A percentile compares a stretch with the other conserved stretches of the same genome.
Evolutionary conservation across 2,797 vertebrate species (phyloP).

Genomic region (Perodicticus potto): DNA sequence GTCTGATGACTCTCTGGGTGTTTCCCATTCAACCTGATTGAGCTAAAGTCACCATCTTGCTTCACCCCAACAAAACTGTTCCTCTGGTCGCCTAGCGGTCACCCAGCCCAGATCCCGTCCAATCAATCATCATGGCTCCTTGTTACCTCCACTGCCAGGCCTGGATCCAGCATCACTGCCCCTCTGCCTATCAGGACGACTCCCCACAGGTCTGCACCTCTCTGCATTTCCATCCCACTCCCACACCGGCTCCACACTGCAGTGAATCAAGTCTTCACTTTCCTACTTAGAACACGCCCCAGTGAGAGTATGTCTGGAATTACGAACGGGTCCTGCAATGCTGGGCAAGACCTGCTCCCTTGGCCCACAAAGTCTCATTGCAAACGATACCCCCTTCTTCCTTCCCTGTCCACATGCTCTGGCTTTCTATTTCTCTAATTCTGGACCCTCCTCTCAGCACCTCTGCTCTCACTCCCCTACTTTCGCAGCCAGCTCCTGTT

Average conservation of each 20-base stretch:
- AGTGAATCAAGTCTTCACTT: no score
- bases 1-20: neutral
- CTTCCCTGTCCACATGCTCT: neutral
- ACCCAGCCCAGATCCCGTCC: neutral
- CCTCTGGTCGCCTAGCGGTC: neutral
- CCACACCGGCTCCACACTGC: accelerated
- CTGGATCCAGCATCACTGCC: neutral
- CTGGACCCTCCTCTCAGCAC: neutral
- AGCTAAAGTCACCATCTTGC: neutral
- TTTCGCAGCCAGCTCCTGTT: neutral
- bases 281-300: neutral
- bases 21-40: neutral
- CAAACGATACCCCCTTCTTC: neutral
- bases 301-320: neutral
- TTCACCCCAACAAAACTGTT: neutral
- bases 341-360: neutral
- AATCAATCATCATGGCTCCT: neutral
- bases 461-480: neutral
- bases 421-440: neutral
- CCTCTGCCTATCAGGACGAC: neutral
- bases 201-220: neutral
- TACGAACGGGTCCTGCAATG: neutral
- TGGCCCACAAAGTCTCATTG: neutral
- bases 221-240: neutral
- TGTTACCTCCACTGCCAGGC: accelerated